Base-by-base conservation (phyloP, 2,797 vertebrate genomes). In the Spondyliosoma cantharus region DNA sequence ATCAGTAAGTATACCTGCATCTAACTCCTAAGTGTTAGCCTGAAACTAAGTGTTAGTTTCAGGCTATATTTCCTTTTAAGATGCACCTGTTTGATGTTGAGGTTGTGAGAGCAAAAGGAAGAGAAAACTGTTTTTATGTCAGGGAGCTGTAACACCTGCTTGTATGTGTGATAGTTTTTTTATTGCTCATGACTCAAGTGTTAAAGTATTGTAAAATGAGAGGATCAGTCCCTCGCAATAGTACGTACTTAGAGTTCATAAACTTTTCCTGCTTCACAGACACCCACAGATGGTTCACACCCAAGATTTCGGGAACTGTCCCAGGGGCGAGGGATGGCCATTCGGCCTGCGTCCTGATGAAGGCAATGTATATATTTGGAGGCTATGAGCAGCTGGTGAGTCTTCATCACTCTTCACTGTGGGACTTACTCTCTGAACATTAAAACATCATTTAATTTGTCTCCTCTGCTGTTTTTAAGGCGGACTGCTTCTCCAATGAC, bases 401-500 rank as follows among this genome's bases (percentile, higher is more conserved):
- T 94, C 62, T 72, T 74, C 3, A 11, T 75, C 62, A 46, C 59
- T 82, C 57, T 50, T 74, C 75, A 59, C 60, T 46, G 12, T 57
- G 2, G 0, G 37, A 59, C 22, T 61, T 25, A 4, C 27, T 79
- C 56, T 27, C 17, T 59, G 29, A 76, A 75, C 11, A 58, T 70
- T 65, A 20, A 77, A 66, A 70, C 43, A 68, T 22, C 11, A 56
- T 81, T 77, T n/a, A 75, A 73, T 72, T 65, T 0, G 58, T 79
- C 25, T 80, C 19, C 24, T 71, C 19, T 85, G 32, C 58, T 83
- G 49, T 46, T 71, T 81, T 91, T 52, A 91, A 99, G 98, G 98
- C 98, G 3, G 98, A 99, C 94, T 99, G 98, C 93, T 99, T 99
- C 94, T 99, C 98, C 80, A 99, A 99, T 32, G 98, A 99, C 82